These are phyloP conservation scores for Callyntrura guangdongensis DNA, from an alignment of 2,888 invertebrate species.

Conservation along the genomic window DNA sequence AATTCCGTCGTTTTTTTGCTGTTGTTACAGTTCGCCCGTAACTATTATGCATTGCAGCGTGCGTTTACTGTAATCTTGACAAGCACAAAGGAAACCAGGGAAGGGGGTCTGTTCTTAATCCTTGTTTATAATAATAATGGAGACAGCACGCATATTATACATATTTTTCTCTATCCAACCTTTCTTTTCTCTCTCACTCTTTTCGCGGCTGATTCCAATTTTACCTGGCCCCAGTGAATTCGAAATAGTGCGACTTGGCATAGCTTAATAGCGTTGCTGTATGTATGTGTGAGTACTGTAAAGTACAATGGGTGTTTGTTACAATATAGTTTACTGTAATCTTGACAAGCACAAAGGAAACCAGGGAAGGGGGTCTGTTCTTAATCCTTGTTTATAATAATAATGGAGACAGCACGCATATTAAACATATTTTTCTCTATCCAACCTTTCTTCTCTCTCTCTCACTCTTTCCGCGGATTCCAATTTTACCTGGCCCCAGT, in stretches of 20 bases:
- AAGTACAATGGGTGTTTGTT: conserved; percentile 29
- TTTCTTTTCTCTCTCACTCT: not conserved
- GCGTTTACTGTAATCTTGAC: conserved; percentile 48
- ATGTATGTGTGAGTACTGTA: not conserved
- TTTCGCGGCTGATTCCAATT: conserved; percentile 24
- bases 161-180: conserved; percentile 38
- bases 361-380: conserved; percentile 62
- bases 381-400: conserved; percentile 66
- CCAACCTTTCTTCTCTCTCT: conserved; percentile 1
- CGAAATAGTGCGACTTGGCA: not conserved
- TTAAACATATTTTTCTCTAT: conserved; percentile 26
- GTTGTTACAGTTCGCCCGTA: not conserved
- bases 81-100: conserved; percentile 47
- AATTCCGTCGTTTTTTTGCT: conserved; percentile 31
- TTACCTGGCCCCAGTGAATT: conserved; percentile 65
- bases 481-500: conserved; percentile 65
- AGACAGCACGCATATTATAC: not conserved
- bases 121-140: conserved; percentile 53
- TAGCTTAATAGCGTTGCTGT: conserved; percentile 10
- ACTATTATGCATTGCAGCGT: not conserved
- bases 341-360: conserved; percentile 48
- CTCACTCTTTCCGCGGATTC: not conserved
- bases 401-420: not conserved
- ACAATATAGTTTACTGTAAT: conserved; percentile 58
- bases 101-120: conserved; percentile 70